These are phyloP conservation scores for Deroplatys truncata DNA, from an alignment of 2,888 invertebrate species.

Conservation along the genomic window DNA sequence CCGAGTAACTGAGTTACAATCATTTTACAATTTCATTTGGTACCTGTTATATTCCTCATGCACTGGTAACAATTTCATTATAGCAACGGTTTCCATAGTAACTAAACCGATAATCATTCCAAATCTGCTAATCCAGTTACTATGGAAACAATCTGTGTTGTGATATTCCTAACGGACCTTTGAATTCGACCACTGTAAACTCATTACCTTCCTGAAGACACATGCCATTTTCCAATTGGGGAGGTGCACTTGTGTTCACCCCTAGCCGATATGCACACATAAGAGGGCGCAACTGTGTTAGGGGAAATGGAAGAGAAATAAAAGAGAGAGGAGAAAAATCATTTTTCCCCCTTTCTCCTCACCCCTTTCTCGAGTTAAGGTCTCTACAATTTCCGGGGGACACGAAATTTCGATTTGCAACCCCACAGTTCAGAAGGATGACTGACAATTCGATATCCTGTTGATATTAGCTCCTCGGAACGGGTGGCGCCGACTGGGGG, in stretches of 20 bases:
- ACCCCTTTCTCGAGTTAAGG: neutral
- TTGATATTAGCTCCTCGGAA: neutral
- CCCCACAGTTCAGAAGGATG: neutral
- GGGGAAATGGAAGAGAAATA: neutral
- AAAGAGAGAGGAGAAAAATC: neutral
- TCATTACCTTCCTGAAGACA: too few relatives aligned
- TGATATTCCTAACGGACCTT: neutral
- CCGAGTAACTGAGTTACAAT: too few relatives aligned
- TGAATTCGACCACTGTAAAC: too few relatives aligned
- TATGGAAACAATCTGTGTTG: neutral
- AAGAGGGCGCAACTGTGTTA: neutral
- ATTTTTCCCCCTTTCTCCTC: neutral
- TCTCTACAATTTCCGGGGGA: neutral
- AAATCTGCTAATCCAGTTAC: neutral
- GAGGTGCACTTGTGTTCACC: neutral
- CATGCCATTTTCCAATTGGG: too few relatives aligned
- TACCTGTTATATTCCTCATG: neutral
- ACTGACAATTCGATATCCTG: neutral
- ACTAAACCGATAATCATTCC: neutral
- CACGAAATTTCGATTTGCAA: neutral
- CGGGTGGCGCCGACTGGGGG: neutral
- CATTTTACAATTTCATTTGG: too few relatives aligned
- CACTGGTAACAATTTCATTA: neutral
- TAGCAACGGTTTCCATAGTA: neutral
- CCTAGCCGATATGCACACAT: neutral